Conservation (phyloP, 2,888 invertebrate genomes). For the Ichneumoninae sp. region DNA sequence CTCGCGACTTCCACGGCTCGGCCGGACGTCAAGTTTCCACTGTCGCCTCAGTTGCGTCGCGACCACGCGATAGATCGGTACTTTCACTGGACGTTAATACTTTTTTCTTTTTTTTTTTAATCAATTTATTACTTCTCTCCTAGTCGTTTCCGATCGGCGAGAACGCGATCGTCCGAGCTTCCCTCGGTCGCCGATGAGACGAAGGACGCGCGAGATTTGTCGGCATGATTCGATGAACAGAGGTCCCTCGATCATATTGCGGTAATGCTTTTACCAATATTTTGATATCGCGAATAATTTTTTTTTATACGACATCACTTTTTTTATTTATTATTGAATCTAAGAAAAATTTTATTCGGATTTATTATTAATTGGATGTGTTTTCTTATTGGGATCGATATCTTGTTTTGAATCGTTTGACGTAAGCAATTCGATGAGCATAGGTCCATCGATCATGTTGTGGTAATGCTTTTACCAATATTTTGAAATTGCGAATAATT, state of each 20-base stretch:
- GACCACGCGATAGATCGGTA: conserved; percentile 64
- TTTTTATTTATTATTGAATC: too few relatives aligned
- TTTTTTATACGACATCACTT: too few relatives aligned
- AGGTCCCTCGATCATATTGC: not conserved
- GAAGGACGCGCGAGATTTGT: not conserved
- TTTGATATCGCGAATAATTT: too few relatives aligned
- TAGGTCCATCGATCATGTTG: not conserved
- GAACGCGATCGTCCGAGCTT: not conserved
- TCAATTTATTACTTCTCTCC: not conserved
- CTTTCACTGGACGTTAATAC: conserved; percentile 40
- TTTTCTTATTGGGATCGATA: too few relatives aligned
- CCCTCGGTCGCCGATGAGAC: not conserved
- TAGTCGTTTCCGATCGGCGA: not conserved
- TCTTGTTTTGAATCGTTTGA: too few relatives aligned
- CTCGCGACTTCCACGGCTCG: conserved; percentile 21
- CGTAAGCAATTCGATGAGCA: too few relatives aligned
- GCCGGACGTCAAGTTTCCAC: conserved; percentile 52
- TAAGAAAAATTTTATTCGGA: too few relatives aligned
- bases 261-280: conserved; percentile 35
- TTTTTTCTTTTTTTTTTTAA: conserved; percentile 9
- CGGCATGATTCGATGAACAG: conserved; percentile 12
- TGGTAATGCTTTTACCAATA: conserved; percentile 24
- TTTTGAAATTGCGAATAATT: not conserved
- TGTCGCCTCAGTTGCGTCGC: conserved; percentile 62
- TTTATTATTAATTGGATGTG: too few relatives aligned